phyloP scores from a whole-genome alignment of 2,113 vertebrate genomes.

The Tursiops truncatus region DNA sequence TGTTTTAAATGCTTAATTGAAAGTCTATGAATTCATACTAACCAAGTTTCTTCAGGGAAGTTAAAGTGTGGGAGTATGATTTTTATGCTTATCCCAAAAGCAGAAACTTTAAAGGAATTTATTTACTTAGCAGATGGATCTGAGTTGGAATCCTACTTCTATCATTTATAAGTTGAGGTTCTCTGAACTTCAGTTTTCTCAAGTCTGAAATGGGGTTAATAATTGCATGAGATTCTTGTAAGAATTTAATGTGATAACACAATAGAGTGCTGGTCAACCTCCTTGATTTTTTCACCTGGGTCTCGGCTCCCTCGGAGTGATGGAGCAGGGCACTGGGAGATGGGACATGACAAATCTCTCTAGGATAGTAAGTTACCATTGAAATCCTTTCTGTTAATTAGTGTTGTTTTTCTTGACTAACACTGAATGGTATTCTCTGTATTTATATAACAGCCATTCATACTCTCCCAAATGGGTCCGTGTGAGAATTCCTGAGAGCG shows the following conservation, averaged over 20 bases:
- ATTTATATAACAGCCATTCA: not conserved
- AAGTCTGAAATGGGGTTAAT: not conserved
- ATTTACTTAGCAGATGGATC: not conserved
- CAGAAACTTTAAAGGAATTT: not conserved
- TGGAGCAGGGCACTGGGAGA: not conserved
- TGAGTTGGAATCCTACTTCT: conserved; percentile 11
- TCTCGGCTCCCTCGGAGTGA: not conserved
- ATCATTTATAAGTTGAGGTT: not conserved
- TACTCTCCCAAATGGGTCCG: not conserved
- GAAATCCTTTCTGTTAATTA: not conserved
- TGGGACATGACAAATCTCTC: not conserved
- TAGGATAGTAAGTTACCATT: not conserved
- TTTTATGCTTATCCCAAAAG: conserved; percentile 28
- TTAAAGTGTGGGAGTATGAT: not conserved
- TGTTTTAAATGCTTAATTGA: conserved; percentile 23
- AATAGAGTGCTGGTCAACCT: not conserved
- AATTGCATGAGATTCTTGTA: not conserved
- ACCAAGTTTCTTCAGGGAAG: conserved; percentile 39
- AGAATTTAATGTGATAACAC: not conserved
- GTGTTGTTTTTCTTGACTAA: not conserved
- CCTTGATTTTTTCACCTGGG: not conserved
- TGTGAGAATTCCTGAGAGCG: not conserved
- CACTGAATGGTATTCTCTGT: not conserved
- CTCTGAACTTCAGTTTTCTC: not conserved
- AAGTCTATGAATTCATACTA: conserved; percentile 2